These are phyloP conservation scores for Pseudoips prasinana DNA, from an alignment of 2,888 invertebrate genomes.

Conservation along the genomic window DNA sequence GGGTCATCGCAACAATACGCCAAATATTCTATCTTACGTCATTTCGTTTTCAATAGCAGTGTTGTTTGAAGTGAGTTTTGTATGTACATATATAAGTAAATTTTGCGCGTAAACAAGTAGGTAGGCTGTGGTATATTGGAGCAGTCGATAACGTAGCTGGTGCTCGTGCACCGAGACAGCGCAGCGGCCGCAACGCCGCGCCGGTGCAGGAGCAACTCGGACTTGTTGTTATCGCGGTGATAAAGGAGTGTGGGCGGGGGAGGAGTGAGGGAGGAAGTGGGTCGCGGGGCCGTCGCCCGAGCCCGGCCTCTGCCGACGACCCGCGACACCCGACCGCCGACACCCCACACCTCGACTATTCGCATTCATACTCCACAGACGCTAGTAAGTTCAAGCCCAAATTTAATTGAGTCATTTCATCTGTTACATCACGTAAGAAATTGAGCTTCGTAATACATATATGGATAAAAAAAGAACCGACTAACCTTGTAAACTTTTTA, in stretches of 20 bases:
- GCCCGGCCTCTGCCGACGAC: slow-evolving; percentile 53
- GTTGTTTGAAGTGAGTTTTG: slow-evolving; percentile 9
- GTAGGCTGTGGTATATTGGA: too few relatives aligned
- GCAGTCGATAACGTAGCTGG: slow-evolving; percentile 14
- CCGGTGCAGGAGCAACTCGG: slow-evolving; percentile 36
- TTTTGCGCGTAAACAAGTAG: too few relatives aligned
- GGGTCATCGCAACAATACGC: slow-evolving; percentile 24
- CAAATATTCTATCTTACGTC: slow-evolving; percentile 19
- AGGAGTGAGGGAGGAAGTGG: slow-evolving; percentile 65
- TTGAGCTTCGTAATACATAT: too few relatives aligned
- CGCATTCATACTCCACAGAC: slow-evolving; percentile 35
- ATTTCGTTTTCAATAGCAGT: slow-evolving; percentile 10
- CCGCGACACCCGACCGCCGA: slow-evolving; percentile 46
- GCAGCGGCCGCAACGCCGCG: slow-evolving; percentile 6
- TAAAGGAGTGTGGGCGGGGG: slow-evolving; percentile 54
- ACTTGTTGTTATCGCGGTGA: slow-evolving; percentile 62
- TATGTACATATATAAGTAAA: slow-evolving; percentile 8
- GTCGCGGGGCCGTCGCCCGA: slow-evolving; percentile 74
- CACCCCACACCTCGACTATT: slow-evolving; percentile 51
- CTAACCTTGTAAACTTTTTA: too few relatives aligned
- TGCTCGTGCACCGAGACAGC: slow-evolving; percentile 16
- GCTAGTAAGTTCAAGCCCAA: background rate
- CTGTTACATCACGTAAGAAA: slow-evolving; percentile 14
- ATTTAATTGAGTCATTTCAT: too few relatives aligned
- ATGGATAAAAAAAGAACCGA: too few relatives aligned